Evolutionary conservation across 1,140 invertebrate genomes (phyloP).

Genomic region (Polyergus mexicanus): DNA sequence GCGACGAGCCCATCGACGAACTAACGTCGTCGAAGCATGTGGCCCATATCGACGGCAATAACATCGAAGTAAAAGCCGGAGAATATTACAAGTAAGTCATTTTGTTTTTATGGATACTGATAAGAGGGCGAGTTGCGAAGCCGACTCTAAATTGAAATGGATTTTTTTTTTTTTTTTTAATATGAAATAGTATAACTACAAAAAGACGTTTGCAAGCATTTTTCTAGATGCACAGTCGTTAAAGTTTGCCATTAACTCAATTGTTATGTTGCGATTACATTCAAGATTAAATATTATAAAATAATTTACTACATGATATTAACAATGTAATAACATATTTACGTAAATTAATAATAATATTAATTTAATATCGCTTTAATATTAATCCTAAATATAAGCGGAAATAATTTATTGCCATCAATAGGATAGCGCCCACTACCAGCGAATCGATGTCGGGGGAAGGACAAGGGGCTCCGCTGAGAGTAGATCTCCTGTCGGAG

Average conservation of each 20-base stretch:
- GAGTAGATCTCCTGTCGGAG: slow-evolving; percentile 88
- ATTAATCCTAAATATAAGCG: not conserved
- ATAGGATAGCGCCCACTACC: slow-evolving; percentile 78
- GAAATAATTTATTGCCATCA: slow-evolving; percentile 20
- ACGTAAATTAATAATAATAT: not conserved
- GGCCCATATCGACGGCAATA: slow-evolving; percentile 83
- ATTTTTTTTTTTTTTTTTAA: not conserved
- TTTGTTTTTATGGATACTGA: slow-evolving; percentile 21
- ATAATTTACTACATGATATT: not conserved
- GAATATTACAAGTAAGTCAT: slow-evolving; percentile 81
- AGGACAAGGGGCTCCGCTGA: slow-evolving; percentile 90
- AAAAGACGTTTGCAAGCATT: not conserved
- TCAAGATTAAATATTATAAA: not conserved
- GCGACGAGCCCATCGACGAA: slow-evolving; percentile 61
- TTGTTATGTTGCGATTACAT: not conserved
- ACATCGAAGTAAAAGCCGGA: slow-evolving; percentile 83
- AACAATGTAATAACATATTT: not conserved
- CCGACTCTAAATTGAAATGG: not conserved
- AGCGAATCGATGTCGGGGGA: slow-evolving; percentile 88
- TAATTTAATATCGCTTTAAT: not conserved
- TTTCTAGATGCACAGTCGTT: not conserved
- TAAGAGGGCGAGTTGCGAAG: not conserved
- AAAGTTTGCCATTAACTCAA: not conserved
- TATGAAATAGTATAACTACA: not conserved
- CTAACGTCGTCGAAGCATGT: slow-evolving; percentile 82